Conservation (phyloP, 2,797 vertebrate genomes). For the Ptychobarbus kaznakovi region DNA sequence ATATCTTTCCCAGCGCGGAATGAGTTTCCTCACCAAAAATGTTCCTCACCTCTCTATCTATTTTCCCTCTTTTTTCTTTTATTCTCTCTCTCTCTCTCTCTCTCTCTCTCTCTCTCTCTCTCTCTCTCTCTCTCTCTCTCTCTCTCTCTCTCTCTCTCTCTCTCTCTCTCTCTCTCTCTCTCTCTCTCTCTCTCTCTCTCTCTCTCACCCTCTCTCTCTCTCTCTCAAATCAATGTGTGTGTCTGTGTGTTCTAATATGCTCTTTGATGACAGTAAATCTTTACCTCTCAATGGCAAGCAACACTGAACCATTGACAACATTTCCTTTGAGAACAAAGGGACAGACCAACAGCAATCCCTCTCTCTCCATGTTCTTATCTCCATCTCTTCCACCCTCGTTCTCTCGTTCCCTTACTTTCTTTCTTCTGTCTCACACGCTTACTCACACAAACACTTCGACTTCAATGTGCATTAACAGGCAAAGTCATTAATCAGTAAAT, state of each 20-base stretch:
- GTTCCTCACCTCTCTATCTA: conserved; percentile 80
- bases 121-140: conserved; percentile 5
- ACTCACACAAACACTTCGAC: background rate
- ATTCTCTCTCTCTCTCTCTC: background rate
- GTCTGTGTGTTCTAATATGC: conserved; percentile 95
- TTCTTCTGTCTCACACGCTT: background rate
- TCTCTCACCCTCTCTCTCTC: conserved; percentile 18
- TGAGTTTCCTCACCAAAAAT: conserved; percentile 95
- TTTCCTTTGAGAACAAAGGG: conserved; percentile 96
- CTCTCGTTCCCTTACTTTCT: conserved; percentile 49
- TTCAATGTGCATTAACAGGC: conserved; percentile 3
- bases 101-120: background rate
- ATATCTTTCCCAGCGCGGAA: conserved; percentile 96
- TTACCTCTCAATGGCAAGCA: conserved; percentile 95
- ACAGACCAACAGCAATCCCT: conserved; percentile 85
- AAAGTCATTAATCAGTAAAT: conserved; percentile 32
- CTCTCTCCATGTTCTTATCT: conserved; percentile 66
- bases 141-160: background rate
- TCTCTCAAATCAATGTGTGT: conserved; percentile 80
- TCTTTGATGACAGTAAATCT: conserved; percentile 99
- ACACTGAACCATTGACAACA: conserved; percentile 90
- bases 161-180: conserved; percentile 10
- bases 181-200: background rate
- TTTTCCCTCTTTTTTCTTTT: conserved; percentile 39
- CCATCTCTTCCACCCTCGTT: conserved; percentile 43